Evolutionary conservation across 2,113 vertebrate species (phyloP).

Genomic region (Mugil cephalus): DNA sequence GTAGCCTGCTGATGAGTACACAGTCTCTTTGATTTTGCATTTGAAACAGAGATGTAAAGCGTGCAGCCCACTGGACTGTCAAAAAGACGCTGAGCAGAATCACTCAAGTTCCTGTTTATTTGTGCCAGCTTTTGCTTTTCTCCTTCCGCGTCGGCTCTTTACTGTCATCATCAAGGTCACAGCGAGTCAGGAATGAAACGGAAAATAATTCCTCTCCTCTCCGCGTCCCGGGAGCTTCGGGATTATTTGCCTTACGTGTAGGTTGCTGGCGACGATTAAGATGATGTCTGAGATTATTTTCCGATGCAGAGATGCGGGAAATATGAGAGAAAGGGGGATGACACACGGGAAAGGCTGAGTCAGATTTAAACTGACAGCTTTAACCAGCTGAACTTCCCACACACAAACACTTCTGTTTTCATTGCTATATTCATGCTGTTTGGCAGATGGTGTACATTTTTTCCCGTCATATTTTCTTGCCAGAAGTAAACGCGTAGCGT

Average conservation of each 20-base stretch:
- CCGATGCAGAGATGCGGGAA: constrained; percentile 28
- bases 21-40: constrained; percentile 67
- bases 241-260: constrained; percentile 39
- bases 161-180: constrained; percentile 60
- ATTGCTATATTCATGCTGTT: constrained; percentile 65
- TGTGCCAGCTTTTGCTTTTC: constrained; percentile 52
- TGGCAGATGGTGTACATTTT: constrained; percentile 58
- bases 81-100: constrained; percentile 53
- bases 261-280: constrained; percentile 44
- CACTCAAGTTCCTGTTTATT: constrained; percentile 52
- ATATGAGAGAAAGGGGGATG: constrained; percentile 26
- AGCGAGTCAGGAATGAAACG: constrained; percentile 31
- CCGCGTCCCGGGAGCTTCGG: constrained; percentile 10
- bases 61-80: constrained; percentile 58
- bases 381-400: constrained; percentile 67
- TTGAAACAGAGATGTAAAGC: constrained; percentile 66
- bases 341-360: constrained; percentile 49
- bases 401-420: constrained; percentile 59
- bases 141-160: constrained; percentile 31
- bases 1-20: constrained; percentile 67
- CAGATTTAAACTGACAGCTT: constrained; percentile 68
- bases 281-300: constrained; percentile 41
- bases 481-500: constrained; percentile 14
- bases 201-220: constrained; percentile 29
- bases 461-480: constrained; percentile 28